Base-by-base conservation (phyloP, 2,113 vertebrate genomes). In the Monopterus albus region DNA sequence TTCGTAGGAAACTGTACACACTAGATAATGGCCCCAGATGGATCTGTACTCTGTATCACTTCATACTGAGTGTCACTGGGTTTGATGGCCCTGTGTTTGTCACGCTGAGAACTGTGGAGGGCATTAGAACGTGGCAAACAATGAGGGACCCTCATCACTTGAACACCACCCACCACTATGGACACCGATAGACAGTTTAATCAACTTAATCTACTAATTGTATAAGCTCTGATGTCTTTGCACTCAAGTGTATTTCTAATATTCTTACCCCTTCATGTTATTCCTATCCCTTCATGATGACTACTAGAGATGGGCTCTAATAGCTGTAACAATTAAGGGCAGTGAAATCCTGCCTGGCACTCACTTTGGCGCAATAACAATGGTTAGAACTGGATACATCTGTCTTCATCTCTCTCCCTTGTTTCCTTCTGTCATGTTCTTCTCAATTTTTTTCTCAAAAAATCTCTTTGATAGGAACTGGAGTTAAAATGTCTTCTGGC, bases 391-490 rank as follows among this genome's bases (percentile, higher is more conserved):
- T 18, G 18, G 28, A 66, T 49, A 29, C 40, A 28, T 58, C 49
- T 23, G 33, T 66, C 51, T 59, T 42, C 52, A 56, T 65, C 69
- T 33, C 13, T 45, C 49, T 45, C n/a, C 45, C 47, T 58, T 70
- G 35, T 80, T 72, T 65, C 35, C 56, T 49, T 6, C 10, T 33
- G 28, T 60, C 51, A 65, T 31, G 59, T 23, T 9, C 42, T 15
- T 52, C 42, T 40, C 23, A 0, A 39, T 65, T 71, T 74, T 50
- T 55, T 43, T 79, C 25, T 42, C 39, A 39, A 75, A 59, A 63
- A 53, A 25, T 29, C 36, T 8, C 45, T 79, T 45, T 79, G 75
- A 82, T 60, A 28, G 29, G 20, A 59, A 11, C 57, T 76, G 63
- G 40, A 71, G 36, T 49, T 75, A 46, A 13, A 67, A 4, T 59